phyloP scores from a whole-genome alignment of 2,888 invertebrate genomes.

The Acleris laterana region DNA sequence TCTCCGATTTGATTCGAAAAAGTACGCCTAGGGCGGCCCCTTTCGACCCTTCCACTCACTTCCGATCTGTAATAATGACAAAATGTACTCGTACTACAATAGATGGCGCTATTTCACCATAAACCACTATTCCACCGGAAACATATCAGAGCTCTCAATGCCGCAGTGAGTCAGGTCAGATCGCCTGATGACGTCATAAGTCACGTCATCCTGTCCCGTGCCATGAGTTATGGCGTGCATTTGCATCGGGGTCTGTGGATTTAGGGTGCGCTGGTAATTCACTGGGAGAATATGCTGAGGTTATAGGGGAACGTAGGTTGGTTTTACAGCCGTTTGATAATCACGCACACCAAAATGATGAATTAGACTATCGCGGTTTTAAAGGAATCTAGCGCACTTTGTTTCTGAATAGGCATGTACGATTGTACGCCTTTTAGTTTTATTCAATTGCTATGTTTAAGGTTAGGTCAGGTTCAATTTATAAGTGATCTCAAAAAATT shows the following conservation, averaged over 20 bases:
- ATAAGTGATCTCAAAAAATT: no score
- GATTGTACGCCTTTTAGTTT: no score
- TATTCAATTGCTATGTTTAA: no score
- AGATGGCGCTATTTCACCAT: slow-evolving; percentile 35
- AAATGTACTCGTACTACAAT: slow-evolving; percentile 3
- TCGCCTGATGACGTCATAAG: slow-evolving; percentile 57
- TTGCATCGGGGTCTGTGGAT: slow-evolving; percentile 45
- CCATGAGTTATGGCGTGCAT: slow-evolving; percentile 57
- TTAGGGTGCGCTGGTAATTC: slow-evolving; percentile 19
- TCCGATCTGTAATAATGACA: no score
- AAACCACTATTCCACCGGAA: slow-evolving; percentile 45
- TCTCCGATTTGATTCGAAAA: no score
- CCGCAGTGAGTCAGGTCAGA: slow-evolving; percentile 46
- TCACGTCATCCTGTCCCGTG: slow-evolving; percentile 53
- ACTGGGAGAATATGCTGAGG: slow-evolving; percentile 9
- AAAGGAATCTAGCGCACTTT: no score
- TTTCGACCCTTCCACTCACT: no score
- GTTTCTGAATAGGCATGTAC: no score
- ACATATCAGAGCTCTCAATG: slow-evolving; percentile 51
- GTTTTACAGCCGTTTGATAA: neutral
- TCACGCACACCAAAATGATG: no score
- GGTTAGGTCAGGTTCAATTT: no score
- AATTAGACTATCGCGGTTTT: no score
- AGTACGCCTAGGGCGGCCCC: no score
- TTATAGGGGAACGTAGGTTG: slow-evolving; percentile 1